A percentile compares a stretch with the other conserved stretches of the same genome.
Conservation (phyloP, 1,140 invertebrate genomes). For the Drosophila subpulchrella region DNA sequence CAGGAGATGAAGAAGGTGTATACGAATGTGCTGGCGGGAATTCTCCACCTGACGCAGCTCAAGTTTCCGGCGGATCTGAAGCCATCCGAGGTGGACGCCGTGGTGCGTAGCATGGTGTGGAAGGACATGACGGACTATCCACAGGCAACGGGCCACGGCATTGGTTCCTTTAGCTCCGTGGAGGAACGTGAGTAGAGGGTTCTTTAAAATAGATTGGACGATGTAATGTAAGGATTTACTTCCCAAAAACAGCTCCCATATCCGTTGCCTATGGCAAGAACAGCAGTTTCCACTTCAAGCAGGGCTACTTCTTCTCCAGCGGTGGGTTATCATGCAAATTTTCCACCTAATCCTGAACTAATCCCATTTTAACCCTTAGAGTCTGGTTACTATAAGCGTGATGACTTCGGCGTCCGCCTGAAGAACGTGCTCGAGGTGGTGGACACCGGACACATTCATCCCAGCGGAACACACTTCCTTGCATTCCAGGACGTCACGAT, state of each 20-base stretch:
- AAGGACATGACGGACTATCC: constrained; percentile 91
- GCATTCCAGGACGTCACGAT: constrained; percentile 94
- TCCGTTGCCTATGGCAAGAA: constrained; percentile 87
- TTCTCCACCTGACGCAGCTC: constrained; percentile 90
- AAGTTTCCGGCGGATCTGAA: constrained; percentile 89
- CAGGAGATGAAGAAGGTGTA: constrained; percentile 92
- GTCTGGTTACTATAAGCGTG: constrained; percentile 92
- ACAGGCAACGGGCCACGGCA: constrained; percentile 95
- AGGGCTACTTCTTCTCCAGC: constrained; percentile 94
- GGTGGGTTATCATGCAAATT: constrained; percentile 86
- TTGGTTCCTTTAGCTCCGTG: constrained; percentile 91
- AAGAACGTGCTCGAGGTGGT: constrained; percentile 96
- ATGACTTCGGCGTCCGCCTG: constrained; percentile 95
- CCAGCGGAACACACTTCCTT: constrained; percentile 86
- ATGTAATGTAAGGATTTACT: not conserved
- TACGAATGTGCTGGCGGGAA: constrained; percentile 95
- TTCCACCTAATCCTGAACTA: not conserved
- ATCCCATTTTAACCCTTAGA: constrained; percentile 85
- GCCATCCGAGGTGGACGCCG: constrained; percentile 89
- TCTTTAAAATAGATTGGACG: no score
- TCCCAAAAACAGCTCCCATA: constrained; percentile 88
- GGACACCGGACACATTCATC: constrained; percentile 85
- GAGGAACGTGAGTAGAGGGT: constrained; percentile 62
- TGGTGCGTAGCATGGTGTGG: constrained; percentile 93
- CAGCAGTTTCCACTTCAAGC: constrained; percentile 87